phyloP scores from a whole-genome alignment of 1,140 invertebrate species.

The Drosophila kikkawai region DNA sequence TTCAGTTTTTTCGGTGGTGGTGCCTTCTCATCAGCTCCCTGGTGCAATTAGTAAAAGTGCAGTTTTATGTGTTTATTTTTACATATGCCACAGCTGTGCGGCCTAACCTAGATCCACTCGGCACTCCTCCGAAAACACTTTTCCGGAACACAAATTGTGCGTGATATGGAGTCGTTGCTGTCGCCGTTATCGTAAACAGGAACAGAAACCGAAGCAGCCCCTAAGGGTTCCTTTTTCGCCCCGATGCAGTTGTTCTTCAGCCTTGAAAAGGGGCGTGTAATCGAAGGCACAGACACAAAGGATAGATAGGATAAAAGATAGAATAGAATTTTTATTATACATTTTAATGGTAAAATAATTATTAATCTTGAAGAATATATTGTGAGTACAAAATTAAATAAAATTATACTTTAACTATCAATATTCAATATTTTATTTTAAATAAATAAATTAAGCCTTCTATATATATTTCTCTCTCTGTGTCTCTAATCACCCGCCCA shows the following conservation, averaged over 20 bases:
- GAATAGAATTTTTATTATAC: too few species aligned
- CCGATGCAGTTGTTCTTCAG: slow-evolving; percentile 40
- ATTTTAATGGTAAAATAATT: background rate
- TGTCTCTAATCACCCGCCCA: background rate
- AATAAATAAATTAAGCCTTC: background rate
- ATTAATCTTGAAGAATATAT: background rate
- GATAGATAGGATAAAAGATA: too few species aligned
- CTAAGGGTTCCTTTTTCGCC: slow-evolving; percentile 58
- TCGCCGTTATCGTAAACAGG: slow-evolving; percentile 58
- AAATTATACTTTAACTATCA: background rate
- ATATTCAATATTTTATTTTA: background rate
- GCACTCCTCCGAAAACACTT: slow-evolving; percentile 52
- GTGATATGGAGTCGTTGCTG: slow-evolving; percentile 68
- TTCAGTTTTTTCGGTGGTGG: slow-evolving; percentile 1
- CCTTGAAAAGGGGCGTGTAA: slow-evolving; percentile 58
- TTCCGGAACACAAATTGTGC: slow-evolving; percentile 72
- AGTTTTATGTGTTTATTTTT: slow-evolving; percentile 83
- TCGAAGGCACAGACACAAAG: slow-evolving; percentile 36
- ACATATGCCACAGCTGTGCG: slow-evolving; percentile 74
- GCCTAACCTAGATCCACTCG: slow-evolving; percentile 73
- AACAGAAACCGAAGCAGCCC: slow-evolving; percentile 47
- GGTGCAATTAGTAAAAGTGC: slow-evolving; percentile 78
- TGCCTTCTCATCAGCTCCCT: slow-evolving; percentile 40
- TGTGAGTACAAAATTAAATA: background rate
- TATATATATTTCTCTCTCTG: background rate